Evolutionary conservation across 2,888 invertebrate species (phyloP), one percentile per base, ranked within the genome.

Genomic region (Dryadula phaetusa): DNA sequence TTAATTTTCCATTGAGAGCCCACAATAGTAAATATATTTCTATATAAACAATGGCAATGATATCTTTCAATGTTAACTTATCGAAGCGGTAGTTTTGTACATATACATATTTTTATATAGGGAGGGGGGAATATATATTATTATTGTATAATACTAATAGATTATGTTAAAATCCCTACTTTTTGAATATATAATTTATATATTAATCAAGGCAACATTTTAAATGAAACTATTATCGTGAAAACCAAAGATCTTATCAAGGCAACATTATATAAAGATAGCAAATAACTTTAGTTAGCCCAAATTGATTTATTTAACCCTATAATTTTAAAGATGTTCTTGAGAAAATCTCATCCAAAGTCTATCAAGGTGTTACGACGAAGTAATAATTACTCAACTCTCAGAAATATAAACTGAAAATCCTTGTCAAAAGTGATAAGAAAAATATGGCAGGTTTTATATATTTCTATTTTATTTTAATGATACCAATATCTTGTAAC

Each of bases 331-430:
- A 56, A 22, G 40, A 5, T 3, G 56, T 22, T 46, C n/a, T 16
- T 16, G 7, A 4, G 4, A 56, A 25, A 22, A 56, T 56, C 37
- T 22, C 10, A 56, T 56, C 37, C 3, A 25, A 40, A 56, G n/a
- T 37, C 22, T 14, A 40, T 40, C 16, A 22, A 37, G 32, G 12
- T 37, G 3, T 37, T 22, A 8, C 37, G 54, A 22, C 37, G 20
- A n/a, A 25, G 2, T 22, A 40, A 40, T 40, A 56, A 56, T 40
- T 37, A n/a, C 40, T 56, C 25, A n/a, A 40, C 10, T 56, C n/a
- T 56, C 10, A 56, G 10, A 8, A 40, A n/a, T 22, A 37, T 37
- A 14, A 32, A 12, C 2, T 2, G 18, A 2, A 32, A 46, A 18
- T 0, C 8, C 10, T 46, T 10, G 4, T 12, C 3, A 22, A 47